Evolutionary conservation across 2,888 invertebrate genomes (phyloP).

Genomic region (Allacma fusca): DNA sequence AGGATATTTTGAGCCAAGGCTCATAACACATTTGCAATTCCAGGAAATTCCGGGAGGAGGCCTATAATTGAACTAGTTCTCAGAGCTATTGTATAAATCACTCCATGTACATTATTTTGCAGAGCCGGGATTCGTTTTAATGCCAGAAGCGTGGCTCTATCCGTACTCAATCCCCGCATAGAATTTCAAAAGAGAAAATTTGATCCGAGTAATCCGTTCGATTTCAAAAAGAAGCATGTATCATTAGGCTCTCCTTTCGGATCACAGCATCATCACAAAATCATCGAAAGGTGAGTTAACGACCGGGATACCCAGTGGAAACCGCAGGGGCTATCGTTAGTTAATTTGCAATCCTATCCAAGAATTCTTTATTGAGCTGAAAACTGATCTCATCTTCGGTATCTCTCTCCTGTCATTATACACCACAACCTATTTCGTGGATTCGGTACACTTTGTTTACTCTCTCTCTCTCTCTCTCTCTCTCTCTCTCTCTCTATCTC

Average conservation of each 20-base stretch:
- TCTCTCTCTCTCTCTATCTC: too few species aligned
- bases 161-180: not conserved
- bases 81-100: too few species aligned
- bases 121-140: not conserved
- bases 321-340: constrained; percentile 12
- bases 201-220: constrained; percentile 1
- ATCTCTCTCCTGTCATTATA: too few species aligned
- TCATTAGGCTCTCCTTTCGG: not conserved
- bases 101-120: too few species aligned
- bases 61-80: too few species aligned
- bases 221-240: constrained; percentile 5
- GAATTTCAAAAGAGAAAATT: not conserved
- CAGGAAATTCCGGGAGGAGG: too few species aligned
- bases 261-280: not conserved
- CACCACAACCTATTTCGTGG: too few species aligned
- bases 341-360: constrained; percentile 5
- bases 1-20: too few species aligned
- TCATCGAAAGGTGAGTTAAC: constrained; percentile 8
- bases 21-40: too few species aligned
- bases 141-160: not conserved
- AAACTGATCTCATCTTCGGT: not conserved
- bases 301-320: not conserved
- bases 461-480: too few species aligned
- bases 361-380: constrained; percentile 4
- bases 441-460: too few species aligned